Base-by-base conservation (phyloP, 1,140 invertebrate genomes). In the Nephotettix cincticeps region DNA sequence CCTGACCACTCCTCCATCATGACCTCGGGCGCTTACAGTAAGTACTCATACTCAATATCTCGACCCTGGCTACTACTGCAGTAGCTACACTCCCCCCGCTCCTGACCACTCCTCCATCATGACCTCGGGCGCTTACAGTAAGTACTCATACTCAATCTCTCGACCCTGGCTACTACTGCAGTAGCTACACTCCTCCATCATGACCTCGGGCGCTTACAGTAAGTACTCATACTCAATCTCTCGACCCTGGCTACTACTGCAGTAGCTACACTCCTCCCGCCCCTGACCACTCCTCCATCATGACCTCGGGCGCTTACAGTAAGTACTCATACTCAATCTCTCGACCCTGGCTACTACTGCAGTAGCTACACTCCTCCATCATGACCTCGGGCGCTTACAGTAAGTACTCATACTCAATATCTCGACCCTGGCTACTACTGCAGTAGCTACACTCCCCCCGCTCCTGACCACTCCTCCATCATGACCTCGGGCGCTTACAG, bases 371-470 rank as follows among this genome's bases (percentile, higher is more conserved):
- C n/a, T n/a, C n/a, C n/a, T n/a, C n/a, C n/a, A n/a, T n/a, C n/a
- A n/a, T n/a, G n/a, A n/a, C n/a, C n/a, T n/a, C n/a, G n/a, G n/a
- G n/a, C n/a, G n/a, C n/a, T n/a, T n/a, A n/a, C n/a, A n/a, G n/a
- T n/a, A n/a, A n/a, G n/a, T n/a, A n/a, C n/a, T n/a, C n/a, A n/a
- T n/a, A n/a, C n/a, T n/a, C n/a, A n/a, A n/a, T 83, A n/a, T n/a
- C n/a, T n/a, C n/a, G 93, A 93, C 78, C 89, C 91, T 75, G 86
- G 89, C 58, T 95, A 95, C 83, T 97, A 97, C 83, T 95, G 93
- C 84, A 95, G 91, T 78, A 96, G 93, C 84, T 96, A 96, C 84
- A 92, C 93, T 75, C 88, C 92, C 75, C 89, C 88, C 71, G 88
- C 88, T 70, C 84, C 89, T 43, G 83, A 85, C 76, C 83, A 85